Evolutionary conservation across 2,797 vertebrate genomes (phyloP).

Genomic region (Euthynnus affinis): DNA sequence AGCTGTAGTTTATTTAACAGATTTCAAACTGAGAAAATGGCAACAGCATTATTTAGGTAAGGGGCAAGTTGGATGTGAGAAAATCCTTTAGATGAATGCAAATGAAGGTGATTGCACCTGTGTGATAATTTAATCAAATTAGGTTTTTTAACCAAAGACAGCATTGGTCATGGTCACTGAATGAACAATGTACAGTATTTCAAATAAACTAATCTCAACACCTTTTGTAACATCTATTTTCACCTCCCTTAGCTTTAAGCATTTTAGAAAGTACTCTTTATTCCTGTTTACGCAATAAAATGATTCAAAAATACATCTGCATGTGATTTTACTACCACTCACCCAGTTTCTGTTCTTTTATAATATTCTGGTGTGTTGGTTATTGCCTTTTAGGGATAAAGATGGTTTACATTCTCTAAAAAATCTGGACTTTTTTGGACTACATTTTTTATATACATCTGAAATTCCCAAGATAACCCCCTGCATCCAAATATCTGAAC

Average conservation of each 20-base stretch:
- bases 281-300: neutral
- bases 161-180: neutral
- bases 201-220: neutral
- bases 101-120: constrained; percentile 6
- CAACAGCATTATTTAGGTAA: neutral
- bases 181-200: neutral
- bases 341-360: neutral
- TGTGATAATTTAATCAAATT: neutral
- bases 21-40: constrained; percentile 22
- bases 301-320: neutral
- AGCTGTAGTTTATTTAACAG: constrained; percentile 27
- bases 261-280: neutral
- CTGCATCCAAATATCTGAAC: constrained; percentile 81
- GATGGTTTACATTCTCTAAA: constrained; percentile 41
- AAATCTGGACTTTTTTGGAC: constrained; percentile 24
- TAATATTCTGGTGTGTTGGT: neutral
- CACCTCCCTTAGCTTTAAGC: neutral
- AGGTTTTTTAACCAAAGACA: neutral
- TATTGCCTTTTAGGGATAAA: constrained; percentile 34
- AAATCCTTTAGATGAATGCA: constrained; percentile 4
- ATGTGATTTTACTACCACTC: neutral
- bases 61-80: neutral
- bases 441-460: constrained; percentile 51
- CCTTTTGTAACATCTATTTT: neutral
- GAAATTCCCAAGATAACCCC: constrained; percentile 60